A percentile compares a stretch with the other conserved stretches of the same genome.
These are phyloP conservation scores for Bombus difficillimus DNA, from an alignment of 1,140 invertebrate species.

Conservation along the genomic window DNA sequence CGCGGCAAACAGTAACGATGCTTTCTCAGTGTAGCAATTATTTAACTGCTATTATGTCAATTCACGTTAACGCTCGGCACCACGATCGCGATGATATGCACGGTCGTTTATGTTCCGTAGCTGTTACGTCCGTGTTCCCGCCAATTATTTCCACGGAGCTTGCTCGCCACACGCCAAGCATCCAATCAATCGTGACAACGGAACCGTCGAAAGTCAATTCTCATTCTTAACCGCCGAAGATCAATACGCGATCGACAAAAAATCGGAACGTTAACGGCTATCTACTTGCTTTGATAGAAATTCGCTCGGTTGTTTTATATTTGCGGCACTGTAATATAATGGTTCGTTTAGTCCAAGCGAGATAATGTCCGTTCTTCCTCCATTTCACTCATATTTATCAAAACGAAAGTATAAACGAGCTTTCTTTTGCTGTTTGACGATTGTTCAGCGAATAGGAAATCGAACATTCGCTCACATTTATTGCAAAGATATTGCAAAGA, in stretches of 20 bases:
- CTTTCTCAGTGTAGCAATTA: background rate
- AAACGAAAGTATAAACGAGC: too few species aligned
- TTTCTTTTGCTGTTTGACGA: too few species aligned
- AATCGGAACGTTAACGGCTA: background rate
- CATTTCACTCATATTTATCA: too few species aligned
- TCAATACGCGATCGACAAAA: background rate
- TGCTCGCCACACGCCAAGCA: background rate
- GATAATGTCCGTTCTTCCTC: too few species aligned
- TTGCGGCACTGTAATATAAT: background rate
- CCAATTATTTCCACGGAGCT: constrained; percentile 36
- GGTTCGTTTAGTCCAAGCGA: too few species aligned
- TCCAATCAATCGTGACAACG: constrained; percentile 18
- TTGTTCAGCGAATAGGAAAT: too few species aligned
- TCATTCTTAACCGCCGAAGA: background rate
- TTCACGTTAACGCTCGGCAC: constrained; percentile 10
- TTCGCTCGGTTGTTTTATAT: background rate
- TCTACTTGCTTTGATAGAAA: background rate
- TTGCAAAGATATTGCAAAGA: too few species aligned
- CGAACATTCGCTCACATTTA: too few species aligned
- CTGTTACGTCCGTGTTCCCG: background rate
- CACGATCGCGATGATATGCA: background rate
- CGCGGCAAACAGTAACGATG: background rate
- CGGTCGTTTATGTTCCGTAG: constrained; percentile 20
- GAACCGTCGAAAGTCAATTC: background rate
- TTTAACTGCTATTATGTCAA: constrained; percentile 33